Conservation (phyloP, 2,888 invertebrate genomes). For the Dolichopus griseipennis region DNA sequence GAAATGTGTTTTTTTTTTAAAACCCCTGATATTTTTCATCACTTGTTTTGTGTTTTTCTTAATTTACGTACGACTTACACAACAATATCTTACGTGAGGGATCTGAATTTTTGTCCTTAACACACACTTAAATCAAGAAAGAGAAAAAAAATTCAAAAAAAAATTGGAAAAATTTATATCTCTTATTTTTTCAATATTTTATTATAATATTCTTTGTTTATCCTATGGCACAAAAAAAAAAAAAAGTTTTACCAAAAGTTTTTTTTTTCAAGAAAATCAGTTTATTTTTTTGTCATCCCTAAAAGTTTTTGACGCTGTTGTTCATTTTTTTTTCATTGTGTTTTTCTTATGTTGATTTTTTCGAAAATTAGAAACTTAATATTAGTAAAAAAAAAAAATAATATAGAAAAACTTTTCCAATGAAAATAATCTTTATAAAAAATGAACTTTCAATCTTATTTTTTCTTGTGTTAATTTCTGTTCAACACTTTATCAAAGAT, state of each 20-base stretch:
- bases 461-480: not conserved
- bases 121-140: not conserved
- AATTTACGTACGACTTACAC: not conserved
- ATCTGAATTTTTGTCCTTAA: not conserved
- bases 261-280: not conserved
- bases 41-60: too few species aligned
- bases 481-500: conserved; percentile 4
- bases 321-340: too few species aligned
- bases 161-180: not conserved
- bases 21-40: too few species aligned
- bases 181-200: not conserved
- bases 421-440: not conserved
- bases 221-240: not conserved
- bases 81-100: conserved; percentile 4
- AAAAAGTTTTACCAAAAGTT: not conserved
- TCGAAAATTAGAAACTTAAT: too few species aligned
- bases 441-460: conserved; percentile 2
- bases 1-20: too few species aligned
- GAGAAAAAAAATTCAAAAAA: not conserved
- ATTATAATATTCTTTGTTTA: not conserved
- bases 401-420: not conserved
- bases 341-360: too few species aligned
- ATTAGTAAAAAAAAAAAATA: too few species aligned
- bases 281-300: not conserved
- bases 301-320: not conserved